Base-by-base conservation (phyloP, 2,888 invertebrate species). In the Cryptus viduatorius region DNA sequence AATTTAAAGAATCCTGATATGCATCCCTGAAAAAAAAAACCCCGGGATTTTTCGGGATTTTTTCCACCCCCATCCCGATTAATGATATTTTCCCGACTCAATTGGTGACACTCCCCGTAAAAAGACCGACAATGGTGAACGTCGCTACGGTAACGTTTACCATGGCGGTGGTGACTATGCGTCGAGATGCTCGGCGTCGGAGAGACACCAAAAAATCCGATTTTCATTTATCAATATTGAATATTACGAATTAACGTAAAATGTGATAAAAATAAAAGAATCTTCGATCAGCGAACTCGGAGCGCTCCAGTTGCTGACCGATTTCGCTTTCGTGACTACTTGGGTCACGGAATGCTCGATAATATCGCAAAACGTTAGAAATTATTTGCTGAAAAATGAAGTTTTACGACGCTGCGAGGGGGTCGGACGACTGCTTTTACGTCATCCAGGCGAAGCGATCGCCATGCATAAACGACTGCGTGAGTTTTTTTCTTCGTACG, bases 371-470 rank as follows among this genome's bases (percentile, higher is more conserved):
- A 94, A 94, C 2, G 94, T 94, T 56, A 90, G 94, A 46, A 92
- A 93, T 44, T 94, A 94, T 86, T 89, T 95, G 29, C 89, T 94
- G 82, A 94, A 94, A 85, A 95, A 95, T 84, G 95, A 95, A 86
- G 95, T 95, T 4, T 85, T 95, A 80, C 92, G 96, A 87, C 95
- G 97, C 90, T 98, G 98, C 92, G 98, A 98, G 94, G 98, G 98
- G 0, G 98, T 98, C 0, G 98, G 98, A 0, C 95, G 96, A 86
- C 94, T 98, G 73, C 94, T 98, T 53, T 94, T 98, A 2, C 95
- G 98, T 82, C 96, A 97, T 88, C 98, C 97, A 0, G 98, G 97
- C 0, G 98, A 98, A 91, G 95, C 96, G n/a, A 96, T 98, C 87
- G 96, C 96, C 50, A 98, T 98, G 95, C 93, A 92, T 8, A 94